Evolutionary conservation across 1,140 invertebrate species (phyloP), one percentile per base, ranked within the genome.

Genomic region (Solenopsis invicta): DNA sequence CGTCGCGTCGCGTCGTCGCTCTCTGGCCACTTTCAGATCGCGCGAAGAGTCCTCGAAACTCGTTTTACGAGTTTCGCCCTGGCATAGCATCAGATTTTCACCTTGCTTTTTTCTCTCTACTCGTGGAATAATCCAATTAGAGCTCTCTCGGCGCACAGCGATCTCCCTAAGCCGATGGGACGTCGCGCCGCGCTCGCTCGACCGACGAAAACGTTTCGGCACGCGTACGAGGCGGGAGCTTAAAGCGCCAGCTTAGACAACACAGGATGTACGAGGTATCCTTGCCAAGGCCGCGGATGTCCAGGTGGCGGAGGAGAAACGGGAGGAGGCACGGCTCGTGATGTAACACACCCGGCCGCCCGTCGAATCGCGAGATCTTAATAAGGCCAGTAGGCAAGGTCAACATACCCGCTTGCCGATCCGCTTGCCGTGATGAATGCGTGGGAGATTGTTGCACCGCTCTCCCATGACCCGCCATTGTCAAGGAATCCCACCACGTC

Each of bases 391-490:
- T 91, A 93, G 92, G 91, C 92, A 93, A 94, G 93, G 93, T 93
- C 93, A 91, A 88, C 88, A 88, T 75, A 88, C 85, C 86, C 87
- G 91, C 69, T 86, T 48, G 54, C 59, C 76, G 89, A 91, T 89
- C 54, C 54, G 80, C 76, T 77, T 82, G 86, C 41, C 56, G 54
- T 88, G 91, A 91, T 92, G 91, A 93, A 92, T 77, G 93, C 91
- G 93, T 94, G 93, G 92, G 93, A 94, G 92, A 90, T 82, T 67
- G 82, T 56, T 45, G 85, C 88, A 90, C 87, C 91, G 89, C 88
- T 93, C 93, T 94, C 93, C 93, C 93, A 93, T 93, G 93, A 94
- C 93, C 93, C 88, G 86, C 86, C 92, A 94, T 93, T 94, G 93
- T 93, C 92, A 92, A 93, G 92, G 90, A 93, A 85, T 89, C 78